These are phyloP conservation scores for Hermaeophaga mercurialis DNA, from an alignment of 2,888 invertebrate species.

Conservation along the genomic window DNA sequence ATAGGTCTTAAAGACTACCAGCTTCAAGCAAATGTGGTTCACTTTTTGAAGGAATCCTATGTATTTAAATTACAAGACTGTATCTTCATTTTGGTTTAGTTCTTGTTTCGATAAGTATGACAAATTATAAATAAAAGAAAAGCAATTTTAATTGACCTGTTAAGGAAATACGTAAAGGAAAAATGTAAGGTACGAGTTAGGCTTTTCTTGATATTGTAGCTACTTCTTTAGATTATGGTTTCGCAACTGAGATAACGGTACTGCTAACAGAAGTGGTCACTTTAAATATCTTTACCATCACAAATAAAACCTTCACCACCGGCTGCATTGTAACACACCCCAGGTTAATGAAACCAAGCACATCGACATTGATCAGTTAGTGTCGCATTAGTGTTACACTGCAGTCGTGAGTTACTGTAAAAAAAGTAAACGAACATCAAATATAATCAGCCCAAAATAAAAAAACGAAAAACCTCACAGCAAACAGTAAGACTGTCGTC, in stretches of 20 bases:
- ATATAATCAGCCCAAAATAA: constrained; percentile 57
- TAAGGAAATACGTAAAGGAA: too few relatives aligned
- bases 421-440: constrained; percentile 56
- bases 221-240: background rate
- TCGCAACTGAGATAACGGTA: background rate
- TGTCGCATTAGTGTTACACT: constrained; percentile 59
- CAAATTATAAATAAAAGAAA: too few relatives aligned
- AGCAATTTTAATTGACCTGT: too few relatives aligned
- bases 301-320: constrained; percentile 53
- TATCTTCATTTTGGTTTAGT: too few relatives aligned
- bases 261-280: too few relatives aligned
- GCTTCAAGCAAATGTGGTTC: too few relatives aligned
- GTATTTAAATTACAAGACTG: too few relatives aligned
- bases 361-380: constrained; percentile 57
- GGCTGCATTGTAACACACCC: constrained; percentile 58
- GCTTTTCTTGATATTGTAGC: too few relatives aligned
- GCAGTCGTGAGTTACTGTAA: constrained; percentile 58
- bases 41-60: too few relatives aligned
- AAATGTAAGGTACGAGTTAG: too few relatives aligned
- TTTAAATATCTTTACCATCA: constrained; percentile 33
- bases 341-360: constrained; percentile 56
- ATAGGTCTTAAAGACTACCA: too few relatives aligned
- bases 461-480: constrained; percentile 58
- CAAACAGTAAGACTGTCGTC: constrained; percentile 54
- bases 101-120: too few relatives aligned